Evolutionary conservation across 1,140 invertebrate genomes (phyloP), one percentile per base, ranked within the genome.

Genomic region (Rhopalosiphum padi): DNA sequence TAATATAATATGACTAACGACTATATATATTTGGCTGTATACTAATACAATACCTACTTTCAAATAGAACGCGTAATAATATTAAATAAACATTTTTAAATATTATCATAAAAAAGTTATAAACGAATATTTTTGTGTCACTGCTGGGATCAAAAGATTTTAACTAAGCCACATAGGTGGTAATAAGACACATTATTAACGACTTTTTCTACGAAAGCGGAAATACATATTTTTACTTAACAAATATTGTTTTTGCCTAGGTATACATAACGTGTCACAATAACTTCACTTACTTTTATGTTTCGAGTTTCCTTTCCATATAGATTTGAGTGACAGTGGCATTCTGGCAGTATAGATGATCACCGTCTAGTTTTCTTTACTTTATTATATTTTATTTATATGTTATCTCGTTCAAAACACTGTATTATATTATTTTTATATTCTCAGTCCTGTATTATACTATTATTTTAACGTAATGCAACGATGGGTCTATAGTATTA

Each of bases 221-320:
- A 15, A n/a, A 18, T 35, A 30, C 15, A 77, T 21, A 77, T 15
- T 21, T 77, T 77, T 77, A 77, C 11, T 77, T 5, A 35, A 2
- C 15, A 77, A n/a, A 68, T 77, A 77, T 77, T 18, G 18, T 15
- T 5, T 18, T 30, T 30, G 15, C 60, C 23, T 9, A 25, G 11
- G 23, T 60, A 25, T 6, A 60, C 25, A 82, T 37, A 22, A 23
- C 23, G 77, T 5, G 77, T 83, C n/a, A 77, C 30, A n/a, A 86
- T 43, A 9, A 88, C 48, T 89, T 89, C 30, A 85, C 91, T 92
- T 83, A 92, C 91, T 92, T 48, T 92, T 92, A 21, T 92, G 91
- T 92, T 92, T 92, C 1, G 91, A 92, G n/a, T 92, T 92, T 92
- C 91, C 91, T 85, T 92, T 92, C 68, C 68, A 92, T 51, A 92